phyloP scores from a whole-genome alignment of 2,888 invertebrate genomes.

The Teinopalpus imperialis region DNA sequence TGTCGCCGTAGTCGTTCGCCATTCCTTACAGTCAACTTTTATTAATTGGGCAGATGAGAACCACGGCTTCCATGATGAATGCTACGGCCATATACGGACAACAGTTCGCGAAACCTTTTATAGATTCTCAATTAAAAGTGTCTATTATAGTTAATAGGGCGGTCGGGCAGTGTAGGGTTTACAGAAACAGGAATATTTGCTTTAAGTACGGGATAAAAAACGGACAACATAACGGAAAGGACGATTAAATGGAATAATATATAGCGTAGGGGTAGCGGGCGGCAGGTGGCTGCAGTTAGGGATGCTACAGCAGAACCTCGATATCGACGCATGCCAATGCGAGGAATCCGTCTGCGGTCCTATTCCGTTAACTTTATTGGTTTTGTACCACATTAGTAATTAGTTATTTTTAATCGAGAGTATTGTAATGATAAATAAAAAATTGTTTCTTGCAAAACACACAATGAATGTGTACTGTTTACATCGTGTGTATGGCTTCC shows the following conservation, averaged over 20 bases:
- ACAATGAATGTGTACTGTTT: too few species aligned
- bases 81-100: conserved; percentile 71
- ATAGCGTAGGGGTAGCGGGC: conserved; percentile 78
- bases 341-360: conserved; percentile 9
- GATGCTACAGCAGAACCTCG: conserved; percentile 40
- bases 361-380: conserved; percentile 11
- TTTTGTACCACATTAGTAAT: conserved; percentile 2
- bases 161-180: conserved; percentile 65
- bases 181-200: conserved; percentile 78
- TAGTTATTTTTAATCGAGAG: background rate
- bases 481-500: too few species aligned
- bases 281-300: conserved; percentile 73
- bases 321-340: conserved; percentile 29
- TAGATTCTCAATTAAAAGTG: conserved; percentile 81
- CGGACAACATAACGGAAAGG: conserved; percentile 79
- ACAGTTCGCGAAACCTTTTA: conserved; percentile 79
- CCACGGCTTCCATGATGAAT: conserved; percentile 77
- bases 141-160: conserved; percentile 79
- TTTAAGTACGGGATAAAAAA: conserved; percentile 75
- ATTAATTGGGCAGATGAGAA: conserved; percentile 82
- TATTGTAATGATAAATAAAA: too few species aligned
- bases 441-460: too few species aligned
- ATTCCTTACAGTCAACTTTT: conserved; percentile 78
- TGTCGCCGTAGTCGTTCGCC: conserved; percentile 61
- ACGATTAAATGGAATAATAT: conserved; percentile 81